Evolutionary conservation across 2,113 vertebrate genomes (phyloP).

Genomic region (Hiodon alosoides): DNA sequence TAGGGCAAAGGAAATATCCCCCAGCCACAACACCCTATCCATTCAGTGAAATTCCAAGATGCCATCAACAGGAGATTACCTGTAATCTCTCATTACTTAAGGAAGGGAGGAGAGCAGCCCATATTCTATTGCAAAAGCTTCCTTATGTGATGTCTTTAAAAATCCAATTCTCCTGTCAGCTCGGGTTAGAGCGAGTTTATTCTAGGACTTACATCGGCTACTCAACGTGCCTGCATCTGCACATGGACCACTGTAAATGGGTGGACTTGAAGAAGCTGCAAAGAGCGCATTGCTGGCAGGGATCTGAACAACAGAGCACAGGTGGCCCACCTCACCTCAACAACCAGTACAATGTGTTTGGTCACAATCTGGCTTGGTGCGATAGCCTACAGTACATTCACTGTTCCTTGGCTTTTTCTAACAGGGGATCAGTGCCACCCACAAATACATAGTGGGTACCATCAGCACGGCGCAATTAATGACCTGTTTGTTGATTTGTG

Average conservation of each 20-base stretch:
- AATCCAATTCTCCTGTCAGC: slow-evolving; percentile 61
- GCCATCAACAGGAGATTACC: slow-evolving; percentile 55
- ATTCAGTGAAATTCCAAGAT: slow-evolving; percentile 43
- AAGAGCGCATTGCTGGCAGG: slow-evolving; percentile 41
- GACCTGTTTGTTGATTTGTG: too few species aligned
- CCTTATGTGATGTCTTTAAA: slow-evolving; percentile 52
- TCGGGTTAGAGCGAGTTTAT: slow-evolving; percentile 54
- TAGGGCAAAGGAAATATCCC: slow-evolving; percentile 44
- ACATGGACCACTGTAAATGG: slow-evolving; percentile 33
- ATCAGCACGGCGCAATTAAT: too few species aligned
- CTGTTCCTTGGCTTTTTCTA: neutral
- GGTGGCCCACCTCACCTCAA: slow-evolving; percentile 26
- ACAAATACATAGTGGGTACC: too few species aligned
- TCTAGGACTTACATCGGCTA: slow-evolving; percentile 45
- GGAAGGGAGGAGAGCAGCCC: slow-evolving; percentile 52
- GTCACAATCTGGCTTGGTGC: too few species aligned
- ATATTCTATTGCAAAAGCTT: slow-evolving; percentile 29
- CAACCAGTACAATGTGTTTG: neutral
- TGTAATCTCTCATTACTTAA: slow-evolving; percentile 65
- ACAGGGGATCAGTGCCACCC: too few species aligned
- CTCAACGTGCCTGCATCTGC: slow-evolving; percentile 60
- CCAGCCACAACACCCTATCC: slow-evolving; percentile 28
- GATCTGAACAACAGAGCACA: slow-evolving; percentile 39
- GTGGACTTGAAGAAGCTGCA: slow-evolving; percentile 35
- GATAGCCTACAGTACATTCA: too few species aligned